A percentile compares a stretch with the other conserved stretches of the same genome.
Evolutionary conservation across 2,113 vertebrate genomes (phyloP).

Genomic region (Tyto alba): DNA sequence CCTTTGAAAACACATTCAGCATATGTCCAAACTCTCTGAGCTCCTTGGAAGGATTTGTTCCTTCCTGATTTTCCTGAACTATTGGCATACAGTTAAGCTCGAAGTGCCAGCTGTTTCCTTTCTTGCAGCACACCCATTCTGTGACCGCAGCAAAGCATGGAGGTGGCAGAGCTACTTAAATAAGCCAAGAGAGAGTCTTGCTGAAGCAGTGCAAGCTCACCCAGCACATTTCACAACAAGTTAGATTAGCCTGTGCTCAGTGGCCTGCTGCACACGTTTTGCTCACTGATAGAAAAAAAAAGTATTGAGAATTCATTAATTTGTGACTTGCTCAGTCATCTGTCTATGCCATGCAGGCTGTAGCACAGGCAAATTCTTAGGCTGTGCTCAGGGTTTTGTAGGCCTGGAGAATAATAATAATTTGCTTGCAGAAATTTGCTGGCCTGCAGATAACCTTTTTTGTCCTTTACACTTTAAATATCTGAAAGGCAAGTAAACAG

Average conservation of each 20-base stretch:
- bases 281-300: background rate
- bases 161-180: constrained; percentile 5
- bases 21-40: background rate
- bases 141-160: background rate
- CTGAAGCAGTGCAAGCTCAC: background rate
- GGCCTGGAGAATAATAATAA: background rate
- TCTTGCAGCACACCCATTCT: background rate
- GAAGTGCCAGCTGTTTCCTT: background rate
- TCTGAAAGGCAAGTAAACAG: background rate
- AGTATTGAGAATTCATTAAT: background rate
- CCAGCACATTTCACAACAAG: background rate
- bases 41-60: background rate
- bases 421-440: background rate
- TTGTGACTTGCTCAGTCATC: background rate
- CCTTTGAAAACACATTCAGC: background rate
- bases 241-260: background rate
- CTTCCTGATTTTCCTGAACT: background rate
- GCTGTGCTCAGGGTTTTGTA: background rate
- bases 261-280: background rate
- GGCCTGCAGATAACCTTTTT: background rate
- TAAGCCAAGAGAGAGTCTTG: background rate
- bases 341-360: background rate
- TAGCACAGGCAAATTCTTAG: background rate
- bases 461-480: background rate
- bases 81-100: background rate